A percentile compares a stretch with the other conserved stretches of the same genome.
Evolutionary conservation across 2,113 vertebrate genomes (phyloP).

Genomic region (Strix aluco): DNA sequence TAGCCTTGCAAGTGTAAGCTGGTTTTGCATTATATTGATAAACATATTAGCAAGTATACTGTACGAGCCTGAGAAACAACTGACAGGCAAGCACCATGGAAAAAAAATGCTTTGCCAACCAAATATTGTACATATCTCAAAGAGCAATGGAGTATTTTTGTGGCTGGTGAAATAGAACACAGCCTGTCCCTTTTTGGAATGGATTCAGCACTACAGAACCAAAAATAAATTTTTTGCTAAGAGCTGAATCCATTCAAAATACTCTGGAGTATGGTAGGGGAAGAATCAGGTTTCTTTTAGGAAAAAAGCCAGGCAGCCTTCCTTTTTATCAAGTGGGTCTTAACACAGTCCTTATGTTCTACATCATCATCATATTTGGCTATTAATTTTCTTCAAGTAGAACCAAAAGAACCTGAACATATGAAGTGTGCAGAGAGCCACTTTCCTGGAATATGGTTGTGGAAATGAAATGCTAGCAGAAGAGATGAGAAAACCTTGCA

Average conservation of each 20-base stretch:
- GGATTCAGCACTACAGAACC: not conserved
- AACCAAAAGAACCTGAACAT: not conserved
- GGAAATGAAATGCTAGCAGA: not conserved
- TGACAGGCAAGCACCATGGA: not conserved
- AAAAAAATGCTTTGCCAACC: not conserved
- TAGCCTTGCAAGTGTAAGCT: not conserved
- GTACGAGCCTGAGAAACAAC: not conserved
- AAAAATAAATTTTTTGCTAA: not conserved
- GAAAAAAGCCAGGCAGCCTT: not conserved
- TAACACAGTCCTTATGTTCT: not conserved
- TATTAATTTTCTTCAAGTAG: not conserved
- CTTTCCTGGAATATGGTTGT: not conserved
- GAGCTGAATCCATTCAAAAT: not conserved
- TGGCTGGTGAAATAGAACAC: not conserved
- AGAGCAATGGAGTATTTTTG: not conserved
- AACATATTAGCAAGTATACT: not conserved
- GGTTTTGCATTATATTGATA: not conserved
- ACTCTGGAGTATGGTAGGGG: not conserved
- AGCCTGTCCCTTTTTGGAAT: not conserved
- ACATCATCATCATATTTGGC: not conserved
- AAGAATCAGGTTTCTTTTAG: not conserved
- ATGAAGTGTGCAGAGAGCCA: not conserved
- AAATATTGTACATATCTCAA: not conserved
- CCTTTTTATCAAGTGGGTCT: not conserved
- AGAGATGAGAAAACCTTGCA: not conserved